A percentile compares a stretch with the other conserved stretches of the same genome.
phyloP scores from a whole-genome alignment of 2,888 invertebrate genomes.

The Pedicia rivosa region DNA sequence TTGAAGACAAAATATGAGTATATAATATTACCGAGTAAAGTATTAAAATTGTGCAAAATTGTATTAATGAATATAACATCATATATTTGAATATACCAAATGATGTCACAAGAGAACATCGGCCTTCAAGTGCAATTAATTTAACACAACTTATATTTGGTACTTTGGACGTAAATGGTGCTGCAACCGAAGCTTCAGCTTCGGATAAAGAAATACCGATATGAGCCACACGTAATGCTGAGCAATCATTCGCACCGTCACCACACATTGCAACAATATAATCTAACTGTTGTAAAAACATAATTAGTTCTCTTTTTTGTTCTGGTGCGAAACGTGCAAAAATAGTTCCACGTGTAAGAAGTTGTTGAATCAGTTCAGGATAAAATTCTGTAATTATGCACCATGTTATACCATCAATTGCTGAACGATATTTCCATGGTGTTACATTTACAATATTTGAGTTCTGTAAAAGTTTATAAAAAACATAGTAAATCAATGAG shows the following conservation, averaged over 20 bases:
- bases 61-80: constrained; percentile 78
- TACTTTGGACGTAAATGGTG: constrained; percentile 73
- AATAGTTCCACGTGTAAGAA: constrained; percentile 50
- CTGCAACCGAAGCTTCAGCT: constrained; percentile 78
- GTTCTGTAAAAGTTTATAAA: no score
- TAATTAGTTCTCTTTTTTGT: constrained; percentile 62
- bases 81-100: constrained; percentile 86
- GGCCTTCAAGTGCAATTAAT: constrained; percentile 62
- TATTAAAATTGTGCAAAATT: constrained; percentile 69
- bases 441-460: neutral
- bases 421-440: constrained; percentile 18
- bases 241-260: constrained; percentile 76
- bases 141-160: constrained; percentile 71
- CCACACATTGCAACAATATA: constrained; percentile 46
- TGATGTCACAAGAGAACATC: constrained; percentile 75
- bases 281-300: constrained; percentile 50
- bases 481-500: no score
- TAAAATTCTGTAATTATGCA: constrained; percentile 48
- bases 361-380: constrained; percentile 49
- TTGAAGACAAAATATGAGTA: neutral
- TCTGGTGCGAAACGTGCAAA: constrained; percentile 75
- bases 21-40: constrained; percentile 46
- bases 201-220: constrained; percentile 78
- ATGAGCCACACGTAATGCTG: constrained; percentile 75
- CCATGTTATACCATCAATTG: constrained; percentile 64